Conservation (phyloP, 2,888 invertebrate species). For the Pegoplata infirma region DNA sequence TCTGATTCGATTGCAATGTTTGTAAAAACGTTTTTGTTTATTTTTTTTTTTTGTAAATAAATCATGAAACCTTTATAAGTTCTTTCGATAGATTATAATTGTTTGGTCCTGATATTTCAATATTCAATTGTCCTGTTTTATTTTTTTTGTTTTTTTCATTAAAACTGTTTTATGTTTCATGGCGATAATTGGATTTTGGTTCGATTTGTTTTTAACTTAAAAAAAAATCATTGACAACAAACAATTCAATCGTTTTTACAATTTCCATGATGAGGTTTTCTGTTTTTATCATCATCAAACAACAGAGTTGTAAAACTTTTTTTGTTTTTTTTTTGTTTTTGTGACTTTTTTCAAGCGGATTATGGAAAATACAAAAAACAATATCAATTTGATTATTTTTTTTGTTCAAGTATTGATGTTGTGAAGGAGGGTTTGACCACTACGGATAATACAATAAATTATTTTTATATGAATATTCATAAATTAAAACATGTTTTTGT, state of each 20-base stretch:
- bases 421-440: not conserved
- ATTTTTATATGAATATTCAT: not conserved
- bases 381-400: not conserved
- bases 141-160: not conserved
- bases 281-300: constrained; percentile 42
- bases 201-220: constrained; percentile 59
- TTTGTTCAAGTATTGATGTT: not conserved
- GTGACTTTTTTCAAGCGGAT: constrained; percentile 48
- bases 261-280: constrained; percentile 58
- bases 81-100: constrained; percentile 30
- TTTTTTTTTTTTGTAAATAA: not conserved
- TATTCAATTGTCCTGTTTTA: not conserved
- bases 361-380: constrained; percentile 44
- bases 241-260: constrained; percentile 50
- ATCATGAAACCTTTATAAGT: constrained; percentile 13
- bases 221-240: not conserved
- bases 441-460: not conserved
- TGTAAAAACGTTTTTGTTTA: no score
- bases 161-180: constrained; percentile 26
- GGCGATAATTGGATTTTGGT: constrained; percentile 63
- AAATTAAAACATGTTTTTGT: not conserved
- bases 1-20: not conserved
- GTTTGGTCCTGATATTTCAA: not conserved
- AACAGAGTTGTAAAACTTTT: constrained; percentile 40
- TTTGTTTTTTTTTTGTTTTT: not conserved